These are phyloP conservation scores for Lates calcarifer DNA, from an alignment of 2,113 vertebrate species.

Conservation along the genomic window DNA sequence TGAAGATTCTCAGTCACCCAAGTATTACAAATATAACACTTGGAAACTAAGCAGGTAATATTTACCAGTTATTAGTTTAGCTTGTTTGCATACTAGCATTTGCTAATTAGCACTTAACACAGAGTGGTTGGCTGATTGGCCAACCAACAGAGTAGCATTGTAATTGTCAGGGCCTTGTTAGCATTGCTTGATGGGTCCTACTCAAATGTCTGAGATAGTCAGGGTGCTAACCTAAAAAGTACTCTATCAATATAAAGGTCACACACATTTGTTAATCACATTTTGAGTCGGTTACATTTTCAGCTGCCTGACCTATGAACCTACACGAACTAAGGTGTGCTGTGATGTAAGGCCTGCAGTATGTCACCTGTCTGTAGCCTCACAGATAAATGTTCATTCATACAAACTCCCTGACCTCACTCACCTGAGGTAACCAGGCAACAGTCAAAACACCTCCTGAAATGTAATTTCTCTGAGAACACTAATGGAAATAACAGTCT, in stretches of 20 bases:
- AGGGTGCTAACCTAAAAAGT: neutral
- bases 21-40: too few relatives aligned
- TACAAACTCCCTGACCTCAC: slow-evolving; percentile 19
- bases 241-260: neutral
- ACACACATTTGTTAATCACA: slow-evolving; percentile 8
- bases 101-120: neutral
- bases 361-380: slow-evolving; percentile 30
- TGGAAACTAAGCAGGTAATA: neutral
- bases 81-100: neutral
- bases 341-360: slow-evolving; percentile 26
- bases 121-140: too few relatives aligned
- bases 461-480: slow-evolving; percentile 32
- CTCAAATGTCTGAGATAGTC: neutral
- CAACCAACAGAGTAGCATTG: neutral
- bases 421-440: slow-evolving; percentile 65
- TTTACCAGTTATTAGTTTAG: neutral
- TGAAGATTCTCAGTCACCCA: too few relatives aligned
- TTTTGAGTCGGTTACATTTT: slow-evolving; percentile 14
- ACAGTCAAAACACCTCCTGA: slow-evolving; percentile 64
- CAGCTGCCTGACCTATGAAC: slow-evolving; percentile 29
- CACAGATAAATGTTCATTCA: slow-evolving; percentile 27
- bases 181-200: neutral
- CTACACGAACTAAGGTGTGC: slow-evolving; percentile 9
- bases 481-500: slow-evolving; percentile 56
- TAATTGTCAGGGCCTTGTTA: too few relatives aligned